Conservation (phyloP, 2,888 invertebrate genomes). For the Agonopterix arenella region DNA sequence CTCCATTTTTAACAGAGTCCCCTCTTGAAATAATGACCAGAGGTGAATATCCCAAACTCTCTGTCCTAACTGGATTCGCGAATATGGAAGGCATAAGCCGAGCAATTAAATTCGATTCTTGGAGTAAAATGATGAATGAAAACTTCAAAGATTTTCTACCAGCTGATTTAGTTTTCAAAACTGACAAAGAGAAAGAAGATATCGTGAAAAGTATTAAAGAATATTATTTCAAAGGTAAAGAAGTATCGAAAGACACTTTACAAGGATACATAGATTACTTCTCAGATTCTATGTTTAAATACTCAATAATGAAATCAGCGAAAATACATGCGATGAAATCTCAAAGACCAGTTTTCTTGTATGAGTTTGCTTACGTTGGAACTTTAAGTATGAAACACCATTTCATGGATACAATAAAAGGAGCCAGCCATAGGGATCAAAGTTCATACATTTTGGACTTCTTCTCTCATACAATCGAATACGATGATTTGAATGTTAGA, state of each 20-base stretch:
- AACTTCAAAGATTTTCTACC: slow-evolving; percentile 56
- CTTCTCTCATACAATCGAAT: slow-evolving; percentile 37
- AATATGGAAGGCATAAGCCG: slow-evolving; percentile 67
- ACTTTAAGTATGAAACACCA: slow-evolving; percentile 47
- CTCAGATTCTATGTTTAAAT: slow-evolving; percentile 64
- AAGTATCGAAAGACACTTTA: slow-evolving; percentile 35
- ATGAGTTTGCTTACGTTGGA: slow-evolving; percentile 60
- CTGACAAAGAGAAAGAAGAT: slow-evolving; percentile 28
- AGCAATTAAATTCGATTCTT: slow-evolving; percentile 42
- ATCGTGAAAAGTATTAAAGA: slow-evolving; percentile 37
- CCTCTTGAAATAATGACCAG: slow-evolving; percentile 47
- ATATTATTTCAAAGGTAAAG: slow-evolving; percentile 48
- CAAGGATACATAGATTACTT: slow-evolving; percentile 56
- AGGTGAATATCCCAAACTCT: slow-evolving; percentile 38
- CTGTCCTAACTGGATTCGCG: slow-evolving; percentile 51
- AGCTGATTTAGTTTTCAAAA: slow-evolving; percentile 46
- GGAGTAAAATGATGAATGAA: slow-evolving; percentile 58
- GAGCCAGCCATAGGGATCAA: slow-evolving; percentile 65
- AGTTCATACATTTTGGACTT: slow-evolving; percentile 59
- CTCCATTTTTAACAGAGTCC: slow-evolving; percentile 53
- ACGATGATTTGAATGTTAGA: slow-evolving; percentile 49
- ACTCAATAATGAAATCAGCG: slow-evolving; percentile 51
- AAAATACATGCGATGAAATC: slow-evolving; percentile 40
- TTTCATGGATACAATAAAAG: slow-evolving; percentile 51
- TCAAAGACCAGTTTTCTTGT: slow-evolving; percentile 43